These are phyloP conservation scores for Periparus ater DNA, from an alignment of 2,797 vertebrate species.

Conservation along the genomic window DNA sequence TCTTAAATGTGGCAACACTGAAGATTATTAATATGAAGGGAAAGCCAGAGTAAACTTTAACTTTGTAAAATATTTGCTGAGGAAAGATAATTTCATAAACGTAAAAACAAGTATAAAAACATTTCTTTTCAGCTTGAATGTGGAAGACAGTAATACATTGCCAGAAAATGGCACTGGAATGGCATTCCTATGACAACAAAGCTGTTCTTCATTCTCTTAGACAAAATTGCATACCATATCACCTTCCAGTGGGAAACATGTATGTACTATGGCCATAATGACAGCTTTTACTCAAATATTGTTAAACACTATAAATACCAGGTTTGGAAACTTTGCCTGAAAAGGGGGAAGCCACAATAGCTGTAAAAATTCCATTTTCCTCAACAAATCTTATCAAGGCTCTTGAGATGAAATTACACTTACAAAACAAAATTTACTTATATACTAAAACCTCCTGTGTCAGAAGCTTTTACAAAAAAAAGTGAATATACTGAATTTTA, in stretches of 20 bases:
- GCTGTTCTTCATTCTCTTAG: slow-evolving; percentile 23
- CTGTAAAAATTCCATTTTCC: neutral
- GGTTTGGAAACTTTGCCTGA: slow-evolving; percentile 10
- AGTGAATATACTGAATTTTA: slow-evolving; percentile 29
- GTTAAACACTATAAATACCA: neutral
- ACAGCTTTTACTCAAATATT: neutral
- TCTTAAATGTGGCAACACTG: neutral
- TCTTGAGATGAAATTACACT: neutral
- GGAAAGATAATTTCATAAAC: neutral
- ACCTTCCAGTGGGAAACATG: slow-evolving; percentile 19
- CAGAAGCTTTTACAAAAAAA: slow-evolving; percentile 39
- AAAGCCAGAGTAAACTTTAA: slow-evolving; percentile 20
- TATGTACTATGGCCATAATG: neutral
- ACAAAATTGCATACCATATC: slow-evolving; percentile 14
- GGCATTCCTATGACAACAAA: slow-evolving; percentile 5
- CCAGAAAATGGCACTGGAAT: neutral
- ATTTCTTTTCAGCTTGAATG: neutral
- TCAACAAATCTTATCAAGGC: neutral
- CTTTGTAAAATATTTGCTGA: slow-evolving; percentile 1
- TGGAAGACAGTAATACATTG: neutral
- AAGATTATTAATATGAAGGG: neutral
- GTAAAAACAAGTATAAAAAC: slow-evolving; percentile 34
- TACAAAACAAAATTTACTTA: neutral
- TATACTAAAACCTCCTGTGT: neutral
- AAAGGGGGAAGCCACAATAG: neutral